These are phyloP conservation scores for Tineola bisselliella DNA, from an alignment of 2,888 invertebrate genomes.

Conservation along the genomic window DNA sequence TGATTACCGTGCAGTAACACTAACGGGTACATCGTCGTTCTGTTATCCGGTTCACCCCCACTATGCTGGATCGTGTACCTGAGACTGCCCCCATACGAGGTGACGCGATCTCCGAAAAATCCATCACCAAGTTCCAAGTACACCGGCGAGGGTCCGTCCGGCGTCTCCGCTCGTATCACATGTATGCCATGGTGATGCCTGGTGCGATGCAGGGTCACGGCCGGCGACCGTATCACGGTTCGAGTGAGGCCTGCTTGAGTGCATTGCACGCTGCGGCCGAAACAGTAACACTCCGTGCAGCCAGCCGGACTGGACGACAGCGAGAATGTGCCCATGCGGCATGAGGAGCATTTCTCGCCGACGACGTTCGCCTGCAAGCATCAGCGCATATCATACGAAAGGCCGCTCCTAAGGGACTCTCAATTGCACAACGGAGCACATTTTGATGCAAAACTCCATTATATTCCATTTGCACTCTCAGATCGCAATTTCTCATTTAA, in stretches of 20 bases:
- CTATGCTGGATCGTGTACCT: conserved; percentile 80
- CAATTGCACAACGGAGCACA: no score
- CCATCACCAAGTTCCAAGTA: conserved; percentile 85
- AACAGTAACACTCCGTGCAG: conserved; percentile 97
- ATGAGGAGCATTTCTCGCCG: conserved; percentile 85
- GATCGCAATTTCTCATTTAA: no score
- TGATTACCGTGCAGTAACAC: conserved; percentile 83
- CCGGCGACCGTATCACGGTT: conserved; percentile 77
- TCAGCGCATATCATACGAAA: no score
- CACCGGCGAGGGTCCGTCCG: conserved; percentile 57
- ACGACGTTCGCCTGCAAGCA: conserved; percentile 75
- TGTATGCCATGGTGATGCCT: not conserved
- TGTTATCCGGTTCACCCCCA: conserved; percentile 63
- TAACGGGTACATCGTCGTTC: conserved; percentile 75
- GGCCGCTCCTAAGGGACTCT: no score
- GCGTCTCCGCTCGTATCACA: not conserved
- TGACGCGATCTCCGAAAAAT: conserved; percentile 87
- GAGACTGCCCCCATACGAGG: conserved; percentile 91
- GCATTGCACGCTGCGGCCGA: conserved; percentile 84
- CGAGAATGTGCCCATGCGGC: conserved; percentile 88
- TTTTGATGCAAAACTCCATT: no score
- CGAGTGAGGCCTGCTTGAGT: conserved; percentile 83
- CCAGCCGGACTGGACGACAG: conserved; percentile 83
- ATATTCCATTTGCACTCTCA: no score
- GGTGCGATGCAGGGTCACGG: conserved; percentile 54